These are phyloP conservation scores for Dynastes maya DNA, from an alignment of 2,888 invertebrate genomes.

Conservation along the genomic window DNA sequence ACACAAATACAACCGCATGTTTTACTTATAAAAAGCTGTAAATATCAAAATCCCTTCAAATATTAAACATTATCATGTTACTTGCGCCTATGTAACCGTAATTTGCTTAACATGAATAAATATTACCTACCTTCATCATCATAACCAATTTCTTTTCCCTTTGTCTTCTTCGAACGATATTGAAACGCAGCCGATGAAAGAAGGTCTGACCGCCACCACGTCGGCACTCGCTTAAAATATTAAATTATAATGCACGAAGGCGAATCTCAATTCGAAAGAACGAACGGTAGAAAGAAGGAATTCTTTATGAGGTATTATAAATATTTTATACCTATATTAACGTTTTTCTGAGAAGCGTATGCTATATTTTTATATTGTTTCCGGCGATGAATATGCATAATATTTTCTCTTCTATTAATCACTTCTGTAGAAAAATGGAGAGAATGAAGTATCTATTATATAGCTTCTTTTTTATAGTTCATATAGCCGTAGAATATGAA, in stretches of 20 bases:
- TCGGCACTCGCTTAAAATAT: constrained; percentile 17
- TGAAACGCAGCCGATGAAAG: not conserved
- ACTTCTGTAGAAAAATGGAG: not conserved
- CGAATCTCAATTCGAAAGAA: not conserved
- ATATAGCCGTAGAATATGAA: too few relatives aligned
- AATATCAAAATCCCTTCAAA: too few relatives aligned
- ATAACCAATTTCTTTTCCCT: not conserved
- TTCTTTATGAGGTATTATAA: constrained; percentile 41
- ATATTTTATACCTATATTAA: constrained; percentile 31
- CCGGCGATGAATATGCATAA: not conserved
- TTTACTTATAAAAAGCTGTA: too few relatives aligned
- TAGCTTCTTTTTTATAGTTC: not conserved
- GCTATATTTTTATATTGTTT: constrained; percentile 12
- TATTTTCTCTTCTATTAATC: not conserved
- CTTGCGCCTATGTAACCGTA: too few relatives aligned
- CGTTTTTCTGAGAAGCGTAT: constrained; percentile 21
- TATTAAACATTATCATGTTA: too few relatives aligned
- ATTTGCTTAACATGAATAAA: too few relatives aligned
- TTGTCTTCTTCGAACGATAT: not conserved
- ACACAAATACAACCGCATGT: too few relatives aligned
- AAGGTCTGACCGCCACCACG: not conserved
- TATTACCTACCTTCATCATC: too few relatives aligned
- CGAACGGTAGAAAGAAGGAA: not conserved
- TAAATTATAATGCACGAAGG: constrained; percentile 36
- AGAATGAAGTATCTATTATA: not conserved